Base-by-base conservation (phyloP, 2,113 vertebrate species). In the Manacus vitellinus region DNA sequence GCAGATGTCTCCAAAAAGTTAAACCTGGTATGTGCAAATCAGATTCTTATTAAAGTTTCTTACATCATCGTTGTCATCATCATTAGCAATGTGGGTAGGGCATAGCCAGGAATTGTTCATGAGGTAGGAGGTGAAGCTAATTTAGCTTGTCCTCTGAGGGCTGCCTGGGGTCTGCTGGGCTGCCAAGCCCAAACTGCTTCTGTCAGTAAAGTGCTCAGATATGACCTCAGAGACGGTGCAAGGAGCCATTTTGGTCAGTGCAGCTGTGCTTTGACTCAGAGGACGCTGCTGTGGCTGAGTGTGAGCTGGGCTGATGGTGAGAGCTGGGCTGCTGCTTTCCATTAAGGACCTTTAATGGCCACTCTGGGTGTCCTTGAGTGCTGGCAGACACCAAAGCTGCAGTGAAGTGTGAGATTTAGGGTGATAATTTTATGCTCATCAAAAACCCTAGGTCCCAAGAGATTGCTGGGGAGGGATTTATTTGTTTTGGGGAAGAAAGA, bases 11-110 rank as follows among this genome's bases (percentile, higher is more conserved):
- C 33, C 66, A 58, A 31, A 72, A 85, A 79, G 58, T 82, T 75
- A 90, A 95, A 82, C 52, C 62, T 54, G 27, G 55, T 92, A 58
- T 8, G 10, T 77, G 59, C 27, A 12, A 72, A 82, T 92, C 72
- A 88, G 63, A 37, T 44, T 83, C 85, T 82, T 88, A 83, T 49
- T 93, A 61, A 80, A 71, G 44, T 58, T 94, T 61, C 75, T 95
- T 80, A 84, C 68, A 54, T 95, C 58, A 63, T 27, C 35, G n/a
- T 47, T 41, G 39, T 41, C 31, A 33, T 56, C 85, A 91, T 46
- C 72, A 4, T n/a, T 54, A 89, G 75, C 59, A 15, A 23, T 3
- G 6, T 8, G 27, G 43, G 63, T 49, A 49, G 56, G 35, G 37
- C 67, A 23, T 17, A 30, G 75, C 37, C 0, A 16, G 52, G 62